Conservation (phyloP, 64 coral and sea anemone genomes). For the Hydrozoanthus tunicans region DNA sequence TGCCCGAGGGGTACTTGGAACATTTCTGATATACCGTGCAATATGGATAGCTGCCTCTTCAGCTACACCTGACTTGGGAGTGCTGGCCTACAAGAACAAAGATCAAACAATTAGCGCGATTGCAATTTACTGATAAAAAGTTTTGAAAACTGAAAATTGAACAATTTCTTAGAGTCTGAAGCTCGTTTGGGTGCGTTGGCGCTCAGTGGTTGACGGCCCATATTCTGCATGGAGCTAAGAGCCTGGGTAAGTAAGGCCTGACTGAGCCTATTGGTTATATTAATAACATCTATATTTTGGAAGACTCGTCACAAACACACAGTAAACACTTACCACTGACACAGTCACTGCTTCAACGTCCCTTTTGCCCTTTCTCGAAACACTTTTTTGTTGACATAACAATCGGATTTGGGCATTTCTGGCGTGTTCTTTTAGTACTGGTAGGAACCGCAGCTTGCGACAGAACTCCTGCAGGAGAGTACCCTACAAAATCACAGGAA, state of each 20-base stretch:
- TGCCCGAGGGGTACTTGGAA: constrained; percentile 30
- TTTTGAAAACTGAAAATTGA: background rate
- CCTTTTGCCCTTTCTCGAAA: background rate
- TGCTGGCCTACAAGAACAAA: constrained; percentile 71
- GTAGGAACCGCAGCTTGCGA: constrained; percentile 64
- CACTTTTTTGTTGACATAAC: constrained; percentile 64
- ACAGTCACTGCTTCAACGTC: constrained; percentile 62
- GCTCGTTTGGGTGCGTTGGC: too few species aligned
- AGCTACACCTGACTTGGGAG: constrained; percentile 71
- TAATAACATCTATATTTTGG: background rate
- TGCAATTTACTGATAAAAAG: background rate
- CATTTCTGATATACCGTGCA: constrained; percentile 65
- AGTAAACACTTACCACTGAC: constrained; percentile 80
- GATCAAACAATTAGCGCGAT: background rate
- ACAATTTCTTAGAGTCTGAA: background rate
- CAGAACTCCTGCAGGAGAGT: constrained; percentile 90
- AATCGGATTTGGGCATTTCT: constrained; percentile 70
- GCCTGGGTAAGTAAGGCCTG: background rate
- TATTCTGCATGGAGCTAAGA: background rate
- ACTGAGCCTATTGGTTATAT: background rate
- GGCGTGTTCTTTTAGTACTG: constrained; percentile 67
- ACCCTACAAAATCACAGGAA: constrained; percentile 50
- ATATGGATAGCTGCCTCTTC: constrained; percentile 78
- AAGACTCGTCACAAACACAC: background rate
- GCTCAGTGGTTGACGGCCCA: too few species aligned